These are phyloP conservation scores for Leptosomus discolor DNA, from an alignment of 2,113 vertebrate genomes.

Conservation along the genomic window DNA sequence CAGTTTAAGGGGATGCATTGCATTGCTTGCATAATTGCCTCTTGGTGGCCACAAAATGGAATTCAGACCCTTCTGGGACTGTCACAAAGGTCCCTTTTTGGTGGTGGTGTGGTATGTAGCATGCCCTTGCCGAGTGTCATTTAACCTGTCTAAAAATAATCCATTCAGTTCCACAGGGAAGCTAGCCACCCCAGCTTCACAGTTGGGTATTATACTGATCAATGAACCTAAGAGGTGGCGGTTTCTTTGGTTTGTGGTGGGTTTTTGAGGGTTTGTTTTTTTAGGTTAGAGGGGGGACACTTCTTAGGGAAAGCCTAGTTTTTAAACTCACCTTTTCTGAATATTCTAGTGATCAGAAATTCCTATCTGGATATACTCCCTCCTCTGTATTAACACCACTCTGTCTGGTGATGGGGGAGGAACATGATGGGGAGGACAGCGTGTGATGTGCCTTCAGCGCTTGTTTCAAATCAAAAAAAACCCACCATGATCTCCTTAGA, in stretches of 20 bases:
- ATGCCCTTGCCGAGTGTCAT: not conserved
- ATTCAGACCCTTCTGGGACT: not conserved
- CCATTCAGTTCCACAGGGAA: not conserved
- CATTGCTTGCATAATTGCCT: not conserved
- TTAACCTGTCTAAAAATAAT: not conserved
- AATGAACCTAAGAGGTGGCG: not conserved
- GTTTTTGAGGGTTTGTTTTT: too few species aligned
- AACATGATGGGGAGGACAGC: not conserved
- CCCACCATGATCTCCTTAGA: not conserved
- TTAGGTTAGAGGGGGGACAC: not conserved
- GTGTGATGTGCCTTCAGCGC: not conserved
- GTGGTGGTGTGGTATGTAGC: not conserved
- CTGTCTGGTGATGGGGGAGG: too few species aligned
- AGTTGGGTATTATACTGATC: not conserved
- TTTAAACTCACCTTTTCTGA: not conserved
- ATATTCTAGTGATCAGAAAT: not conserved
- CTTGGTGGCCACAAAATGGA: not conserved
- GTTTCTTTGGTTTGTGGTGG: not conserved
- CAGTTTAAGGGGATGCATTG: not conserved
- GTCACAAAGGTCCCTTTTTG: not conserved
- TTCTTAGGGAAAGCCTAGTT: not conserved
- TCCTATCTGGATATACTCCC: not conserved
- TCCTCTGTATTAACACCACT: not conserved
- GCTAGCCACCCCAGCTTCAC: not conserved
- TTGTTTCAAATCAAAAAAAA: not conserved